Evolutionary conservation across 2,888 invertebrate species (phyloP).

Genomic region (Drosophila imparisetae): DNA sequence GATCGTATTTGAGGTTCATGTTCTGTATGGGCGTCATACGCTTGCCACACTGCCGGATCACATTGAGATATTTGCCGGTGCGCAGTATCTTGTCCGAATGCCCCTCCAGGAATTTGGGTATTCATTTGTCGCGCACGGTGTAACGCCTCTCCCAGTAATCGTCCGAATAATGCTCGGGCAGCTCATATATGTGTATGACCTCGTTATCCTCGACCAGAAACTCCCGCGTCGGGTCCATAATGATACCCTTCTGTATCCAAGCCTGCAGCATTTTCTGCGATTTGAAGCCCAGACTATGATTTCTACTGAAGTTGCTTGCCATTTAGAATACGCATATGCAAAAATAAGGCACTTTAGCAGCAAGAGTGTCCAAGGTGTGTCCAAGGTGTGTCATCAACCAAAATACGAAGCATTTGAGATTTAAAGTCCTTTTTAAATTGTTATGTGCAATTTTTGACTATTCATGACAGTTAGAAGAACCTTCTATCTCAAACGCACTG

Average conservation of each 20-base stretch:
- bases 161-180: constrained; percentile 94
- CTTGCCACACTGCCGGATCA: constrained; percentile 96
- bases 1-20: constrained; percentile 86
- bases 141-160: constrained; percentile 99
- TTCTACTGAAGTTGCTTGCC: too few species aligned
- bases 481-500: constrained; percentile 28
- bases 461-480: constrained; percentile 52
- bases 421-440: constrained; percentile 42
- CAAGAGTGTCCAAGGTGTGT: too few species aligned
- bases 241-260: constrained; percentile 98
- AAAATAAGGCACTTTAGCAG: too few species aligned
- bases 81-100: constrained; percentile 95
- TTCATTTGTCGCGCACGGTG: constrained; percentile 91
- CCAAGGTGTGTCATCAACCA: not conserved
- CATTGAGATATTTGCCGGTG: constrained; percentile 98
- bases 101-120: constrained; percentile 94
- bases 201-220: constrained; percentile 97
- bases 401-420: constrained; percentile 8
- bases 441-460: constrained; percentile 39
- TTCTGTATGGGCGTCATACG: constrained; percentile 86
- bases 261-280: constrained; percentile 94
- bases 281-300: too few species aligned
- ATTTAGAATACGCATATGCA: too few species aligned
- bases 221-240: constrained; percentile 95
- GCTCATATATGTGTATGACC: constrained; percentile 91